Evolutionary conservation across 2,113 vertebrate species (phyloP).

Genomic region (Calyptommatus sinebrachiatus): DNA sequence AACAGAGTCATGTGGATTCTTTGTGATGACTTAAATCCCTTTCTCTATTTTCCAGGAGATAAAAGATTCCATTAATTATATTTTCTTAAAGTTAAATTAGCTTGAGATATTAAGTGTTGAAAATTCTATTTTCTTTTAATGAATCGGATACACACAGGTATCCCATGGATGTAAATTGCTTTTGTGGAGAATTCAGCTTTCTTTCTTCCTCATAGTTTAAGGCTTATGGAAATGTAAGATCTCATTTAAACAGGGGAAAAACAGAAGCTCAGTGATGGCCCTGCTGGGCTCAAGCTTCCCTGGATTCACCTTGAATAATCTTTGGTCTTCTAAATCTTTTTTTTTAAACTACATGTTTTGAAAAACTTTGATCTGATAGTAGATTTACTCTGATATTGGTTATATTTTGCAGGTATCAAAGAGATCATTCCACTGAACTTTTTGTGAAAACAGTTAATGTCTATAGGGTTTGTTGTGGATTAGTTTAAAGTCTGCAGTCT

Average conservation of each 20-base stretch:
- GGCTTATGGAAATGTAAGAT: slow-evolving; percentile 29
- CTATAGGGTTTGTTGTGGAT: not conserved
- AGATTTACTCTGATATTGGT: not conserved
- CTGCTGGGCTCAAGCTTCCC: not conserved
- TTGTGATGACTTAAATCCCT: slow-evolving; percentile 3
- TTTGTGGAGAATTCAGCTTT: slow-evolving; percentile 39
- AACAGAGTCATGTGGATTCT: slow-evolving; percentile 13
- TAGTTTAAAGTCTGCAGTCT: not conserved
- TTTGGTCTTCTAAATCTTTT: not conserved
- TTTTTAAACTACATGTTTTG: too few species aligned
- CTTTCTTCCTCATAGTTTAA: slow-evolving; percentile 37
- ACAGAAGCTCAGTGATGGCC: not conserved
- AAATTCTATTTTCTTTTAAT: slow-evolving; percentile 58
- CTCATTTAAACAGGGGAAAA: slow-evolving; percentile 13
- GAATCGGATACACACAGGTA: slow-evolving; percentile 42
- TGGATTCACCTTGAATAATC: not conserved
- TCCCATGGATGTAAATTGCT: slow-evolving; percentile 43
- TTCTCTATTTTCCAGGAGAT: slow-evolving; percentile 23
- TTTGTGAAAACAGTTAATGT: not conserved
- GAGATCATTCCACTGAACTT: not conserved
- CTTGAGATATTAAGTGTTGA: slow-evolving; percentile 31
- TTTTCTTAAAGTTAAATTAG: slow-evolving; percentile 46
- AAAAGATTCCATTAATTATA: slow-evolving; percentile 25
- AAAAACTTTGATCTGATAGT: too few species aligned
- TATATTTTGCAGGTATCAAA: not conserved